Base-by-base conservation (phyloP, 2,113 vertebrate genomes). In the Sinocyclocheilus grahami region DNA sequence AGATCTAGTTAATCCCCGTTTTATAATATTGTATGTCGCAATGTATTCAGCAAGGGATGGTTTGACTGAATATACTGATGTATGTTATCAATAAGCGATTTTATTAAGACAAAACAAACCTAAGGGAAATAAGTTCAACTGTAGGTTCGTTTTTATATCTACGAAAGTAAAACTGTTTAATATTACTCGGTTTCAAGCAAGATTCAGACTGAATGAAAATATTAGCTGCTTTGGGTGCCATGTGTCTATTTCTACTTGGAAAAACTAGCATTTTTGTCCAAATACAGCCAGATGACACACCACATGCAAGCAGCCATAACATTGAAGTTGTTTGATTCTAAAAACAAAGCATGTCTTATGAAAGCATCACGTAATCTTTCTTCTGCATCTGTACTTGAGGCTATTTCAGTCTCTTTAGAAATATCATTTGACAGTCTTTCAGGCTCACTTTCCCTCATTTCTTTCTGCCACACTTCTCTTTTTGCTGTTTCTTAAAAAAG, bases 241-340 rank as follows among this genome's bases (percentile, higher is more conserved):
- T 20, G 75, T 85, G 78, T 76, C 84, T 82, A 63, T 82, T 85
- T 65, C 77, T 79, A 27, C 85, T 82, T 84, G 82, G 83, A 84
- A 79, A 88, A 79, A 72, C 48, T 24, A 51, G 82, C 55, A 82
- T 67, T 67, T 71, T 46, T 74, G 22, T 16, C 55, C 3, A 39
- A 74, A 13, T 11, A 16, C 42, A n/a, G 48, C 16, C 78, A 62
- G 39, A 13, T 62, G 63, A 77, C 22, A 48, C 72, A 4, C 18
- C 74, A 77, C 24, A 77, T 77, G 76, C 4, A 78, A 78, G 84
- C n/a, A 78, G 46, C 46, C 75, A 58, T 81, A 60, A 80, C 67
- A 33, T 58, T 18, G 58, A 71, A 81, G 63, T 75, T 63, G 39
- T 46, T 80, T 46, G 67, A 75, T 75, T 86, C 33, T 79, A 51